phyloP scores from a whole-genome alignment of 64 coral and sea anemone species.

The Montipora efflorescens region DNA sequence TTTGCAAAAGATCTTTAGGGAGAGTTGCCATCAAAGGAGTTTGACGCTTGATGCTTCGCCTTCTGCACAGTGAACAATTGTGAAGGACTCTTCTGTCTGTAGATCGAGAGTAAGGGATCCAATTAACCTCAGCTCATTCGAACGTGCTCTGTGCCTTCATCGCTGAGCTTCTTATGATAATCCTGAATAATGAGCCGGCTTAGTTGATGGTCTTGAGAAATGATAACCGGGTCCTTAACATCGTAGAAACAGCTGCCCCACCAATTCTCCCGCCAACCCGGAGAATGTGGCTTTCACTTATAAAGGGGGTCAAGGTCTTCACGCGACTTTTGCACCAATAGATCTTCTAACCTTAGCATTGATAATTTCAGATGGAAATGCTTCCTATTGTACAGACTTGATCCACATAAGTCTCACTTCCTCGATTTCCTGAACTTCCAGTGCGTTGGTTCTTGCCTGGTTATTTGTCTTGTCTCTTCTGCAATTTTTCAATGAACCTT shows the following conservation, averaged over 20 bases:
- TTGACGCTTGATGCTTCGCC: slow-evolving; percentile 11
- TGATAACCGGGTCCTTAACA: too few relatives aligned
- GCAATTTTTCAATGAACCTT: too few relatives aligned
- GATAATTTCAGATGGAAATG: background rate
- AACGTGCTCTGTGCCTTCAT: slow-evolving; percentile 37
- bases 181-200: too few relatives aligned
- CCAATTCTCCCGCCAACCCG: background rate
- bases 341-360: background rate
- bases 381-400: background rate
- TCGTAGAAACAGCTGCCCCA: background rate
- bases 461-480: too few relatives aligned
- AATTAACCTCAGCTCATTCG: slow-evolving; percentile 3
- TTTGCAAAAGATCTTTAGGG: background rate
- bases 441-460: too few relatives aligned
- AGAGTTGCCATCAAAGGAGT: slow-evolving; percentile 28
- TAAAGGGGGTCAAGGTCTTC: background rate
- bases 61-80: slow-evolving; percentile 28
- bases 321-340: background rate
- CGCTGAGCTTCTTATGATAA: background rate
- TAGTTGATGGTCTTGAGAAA: too few relatives aligned
- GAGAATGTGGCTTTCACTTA: background rate
- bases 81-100: background rate
- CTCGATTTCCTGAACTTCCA: background rate
- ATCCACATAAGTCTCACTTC: slow-evolving; percentile 13
- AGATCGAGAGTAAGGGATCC: slow-evolving; percentile 1